Percentiles rank a stretch among this genome's conserved stretches.
Evolutionary conservation across 1,140 invertebrate species (phyloP).

Genomic region (Bombus turneri): DNA sequence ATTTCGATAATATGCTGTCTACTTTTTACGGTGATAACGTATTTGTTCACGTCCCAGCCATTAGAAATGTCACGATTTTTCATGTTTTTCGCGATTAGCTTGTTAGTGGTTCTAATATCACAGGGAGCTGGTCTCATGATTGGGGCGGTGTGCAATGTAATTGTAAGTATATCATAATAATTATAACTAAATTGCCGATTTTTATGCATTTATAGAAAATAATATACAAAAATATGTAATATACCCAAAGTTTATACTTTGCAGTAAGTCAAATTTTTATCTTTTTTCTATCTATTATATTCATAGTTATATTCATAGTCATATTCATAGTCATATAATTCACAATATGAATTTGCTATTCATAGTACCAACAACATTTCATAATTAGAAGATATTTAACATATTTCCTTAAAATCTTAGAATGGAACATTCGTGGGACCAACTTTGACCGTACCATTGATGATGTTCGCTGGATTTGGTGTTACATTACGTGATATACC

Average conservation of each 20-base stretch:
- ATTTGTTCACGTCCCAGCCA: slow-evolving; percentile 94
- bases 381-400: not conserved
- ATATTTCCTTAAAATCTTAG: slow-evolving; percentile 76
- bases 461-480: slow-evolving; percentile 94
- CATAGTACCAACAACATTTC: not conserved
- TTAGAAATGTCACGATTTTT: slow-evolving; percentile 88
- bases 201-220: not conserved
- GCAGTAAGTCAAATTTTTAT: no score
- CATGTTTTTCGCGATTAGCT: slow-evolving; percentile 92
- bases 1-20: slow-evolving; percentile 89
- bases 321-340: not conserved
- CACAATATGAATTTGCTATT: not conserved
- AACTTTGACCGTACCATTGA: slow-evolving; percentile 90
- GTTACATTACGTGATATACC: slow-evolving; percentile 90
- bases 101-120: slow-evolving; percentile 92
- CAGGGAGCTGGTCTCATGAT: slow-evolving; percentile 95
- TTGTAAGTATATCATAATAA: slow-evolving; percentile 84
- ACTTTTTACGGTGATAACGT: slow-evolving; percentile 91
- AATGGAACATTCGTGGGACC: slow-evolving; percentile 93
- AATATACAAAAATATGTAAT: not conserved
- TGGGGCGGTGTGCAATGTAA: slow-evolving; percentile 91
- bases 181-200: not conserved
- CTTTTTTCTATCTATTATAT: not conserved
- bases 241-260: not conserved
- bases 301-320: not conserved